These are phyloP conservation scores for Triplophysa dalaica DNA, from an alignment of 2,113 vertebrate species.

Conservation along the genomic window DNA sequence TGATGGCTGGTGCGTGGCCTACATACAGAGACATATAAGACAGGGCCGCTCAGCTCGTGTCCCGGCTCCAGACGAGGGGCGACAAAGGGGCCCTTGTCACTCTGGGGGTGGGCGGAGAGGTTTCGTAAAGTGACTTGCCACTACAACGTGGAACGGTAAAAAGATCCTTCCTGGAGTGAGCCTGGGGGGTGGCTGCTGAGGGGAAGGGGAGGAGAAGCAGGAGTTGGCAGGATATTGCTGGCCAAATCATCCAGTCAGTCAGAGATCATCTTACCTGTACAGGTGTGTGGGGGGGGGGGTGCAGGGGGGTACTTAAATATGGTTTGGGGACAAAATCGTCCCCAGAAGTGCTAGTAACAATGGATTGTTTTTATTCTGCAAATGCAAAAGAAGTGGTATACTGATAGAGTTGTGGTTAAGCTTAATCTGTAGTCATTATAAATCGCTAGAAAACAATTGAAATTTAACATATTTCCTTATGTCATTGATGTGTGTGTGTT, in stretches of 20 bases:
- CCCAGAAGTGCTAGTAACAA: not conserved
- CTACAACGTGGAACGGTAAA: constrained; percentile 79
- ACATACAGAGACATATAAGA: constrained; percentile 31
- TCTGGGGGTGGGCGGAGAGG: constrained; percentile 65
- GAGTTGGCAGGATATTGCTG: constrained; percentile 72
- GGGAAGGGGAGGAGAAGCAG: constrained; percentile 53
- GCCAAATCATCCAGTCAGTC: constrained; percentile 71
- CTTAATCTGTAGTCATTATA: too few species aligned
- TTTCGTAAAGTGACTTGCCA: constrained; percentile 72
- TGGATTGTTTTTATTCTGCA: not conserved
- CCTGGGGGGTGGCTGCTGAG: constrained; percentile 66
- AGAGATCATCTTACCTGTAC: constrained; percentile 73
- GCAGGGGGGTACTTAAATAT: not conserved
- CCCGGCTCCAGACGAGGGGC: constrained; percentile 29
- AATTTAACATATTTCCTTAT: not conserved
- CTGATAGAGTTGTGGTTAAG: not conserved
- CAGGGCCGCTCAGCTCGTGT: constrained; percentile 24
- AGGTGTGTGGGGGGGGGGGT: constrained; percentile 63
- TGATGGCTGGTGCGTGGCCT: constrained; percentile 49
- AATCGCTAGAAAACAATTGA: too few species aligned
- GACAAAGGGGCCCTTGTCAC: constrained; percentile 74
- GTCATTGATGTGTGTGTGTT: not conserved
- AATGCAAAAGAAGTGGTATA: not conserved
- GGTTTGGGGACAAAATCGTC: constrained; percentile 4
- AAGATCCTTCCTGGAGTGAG: constrained; percentile 76